These are phyloP conservation scores for Oscheius sp. DNA, from an alignment of 2,888 invertebrate species.

Conservation along the genomic window DNA sequence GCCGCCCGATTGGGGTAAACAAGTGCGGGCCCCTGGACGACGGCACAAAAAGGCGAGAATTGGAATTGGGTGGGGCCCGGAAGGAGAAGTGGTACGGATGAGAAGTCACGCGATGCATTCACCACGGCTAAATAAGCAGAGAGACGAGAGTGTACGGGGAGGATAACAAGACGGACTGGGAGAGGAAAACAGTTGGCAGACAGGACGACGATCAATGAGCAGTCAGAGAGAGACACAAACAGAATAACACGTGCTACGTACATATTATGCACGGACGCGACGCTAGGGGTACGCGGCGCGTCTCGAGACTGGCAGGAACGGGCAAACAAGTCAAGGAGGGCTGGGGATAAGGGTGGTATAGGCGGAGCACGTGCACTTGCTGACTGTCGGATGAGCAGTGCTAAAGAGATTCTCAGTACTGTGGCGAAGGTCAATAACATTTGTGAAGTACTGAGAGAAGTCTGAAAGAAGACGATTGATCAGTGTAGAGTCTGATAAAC, in stretches of 20 bases:
- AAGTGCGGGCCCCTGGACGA: background rate
- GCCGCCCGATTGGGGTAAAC: background rate
- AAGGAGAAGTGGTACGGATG: background rate
- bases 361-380: background rate
- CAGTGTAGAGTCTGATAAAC: no score
- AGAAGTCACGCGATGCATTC: background rate
- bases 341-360: background rate
- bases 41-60: conserved; percentile 14
- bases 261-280: conserved; percentile 37
- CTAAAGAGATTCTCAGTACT: background rate
- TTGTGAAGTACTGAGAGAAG: no score
- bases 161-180: background rate
- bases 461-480: no score
- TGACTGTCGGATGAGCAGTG: background rate
- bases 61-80: background rate
- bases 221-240: background rate
- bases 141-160: background rate
- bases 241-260: conserved; percentile 28
- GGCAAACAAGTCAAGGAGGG: conserved; percentile 10
- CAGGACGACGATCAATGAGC: conserved; percentile 26
- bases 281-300: conserved; percentile 30
- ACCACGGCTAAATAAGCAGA: conserved; percentile 3
- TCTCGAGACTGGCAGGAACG: background rate
- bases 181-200: background rate
- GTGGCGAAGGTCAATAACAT: no score